Conservation (phyloP, 2,797 vertebrate genomes). For the Pseudochirops corinnae region DNA sequence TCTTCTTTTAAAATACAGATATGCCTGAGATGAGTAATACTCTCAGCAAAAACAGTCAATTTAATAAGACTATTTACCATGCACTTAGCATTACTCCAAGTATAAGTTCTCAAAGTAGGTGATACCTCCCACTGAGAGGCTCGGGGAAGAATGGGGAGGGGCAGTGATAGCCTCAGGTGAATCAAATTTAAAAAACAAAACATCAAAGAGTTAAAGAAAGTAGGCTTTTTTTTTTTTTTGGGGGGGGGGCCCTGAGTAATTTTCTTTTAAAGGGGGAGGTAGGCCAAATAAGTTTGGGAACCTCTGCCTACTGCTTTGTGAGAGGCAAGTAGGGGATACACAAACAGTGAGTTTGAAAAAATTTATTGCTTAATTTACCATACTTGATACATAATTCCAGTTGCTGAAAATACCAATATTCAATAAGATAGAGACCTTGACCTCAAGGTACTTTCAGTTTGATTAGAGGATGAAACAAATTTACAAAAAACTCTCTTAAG, state of each 20-base stretch:
- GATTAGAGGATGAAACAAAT: not conserved
- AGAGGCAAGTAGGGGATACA: not conserved
- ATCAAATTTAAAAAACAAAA: too few relatives aligned
- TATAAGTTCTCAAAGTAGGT: too few relatives aligned
- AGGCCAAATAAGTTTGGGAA: too few relatives aligned
- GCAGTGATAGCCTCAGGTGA: too few relatives aligned
- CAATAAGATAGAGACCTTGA: not conserved
- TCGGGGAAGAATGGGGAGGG: too few relatives aligned
- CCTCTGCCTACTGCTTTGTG: not conserved
- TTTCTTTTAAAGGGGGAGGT: too few relatives aligned
- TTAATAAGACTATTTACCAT: not conserved
- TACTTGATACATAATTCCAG: not conserved
- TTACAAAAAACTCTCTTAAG: not conserved
- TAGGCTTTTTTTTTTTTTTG: too few relatives aligned
- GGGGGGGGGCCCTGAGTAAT: too few relatives aligned
- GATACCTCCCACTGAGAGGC: too few relatives aligned
- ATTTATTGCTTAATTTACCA: not conserved
- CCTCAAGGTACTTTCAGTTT: not conserved
- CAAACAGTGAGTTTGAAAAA: not conserved
- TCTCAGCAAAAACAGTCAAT: not conserved
- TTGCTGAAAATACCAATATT: not conserved
- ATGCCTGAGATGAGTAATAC: not conserved
- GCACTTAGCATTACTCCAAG: not conserved
- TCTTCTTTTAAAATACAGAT: not conserved
- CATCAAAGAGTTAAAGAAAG: too few relatives aligned